These are phyloP conservation scores for Drosophila tani DNA, from an alignment of 1,140 invertebrate species.

Conservation along the genomic window DNA sequence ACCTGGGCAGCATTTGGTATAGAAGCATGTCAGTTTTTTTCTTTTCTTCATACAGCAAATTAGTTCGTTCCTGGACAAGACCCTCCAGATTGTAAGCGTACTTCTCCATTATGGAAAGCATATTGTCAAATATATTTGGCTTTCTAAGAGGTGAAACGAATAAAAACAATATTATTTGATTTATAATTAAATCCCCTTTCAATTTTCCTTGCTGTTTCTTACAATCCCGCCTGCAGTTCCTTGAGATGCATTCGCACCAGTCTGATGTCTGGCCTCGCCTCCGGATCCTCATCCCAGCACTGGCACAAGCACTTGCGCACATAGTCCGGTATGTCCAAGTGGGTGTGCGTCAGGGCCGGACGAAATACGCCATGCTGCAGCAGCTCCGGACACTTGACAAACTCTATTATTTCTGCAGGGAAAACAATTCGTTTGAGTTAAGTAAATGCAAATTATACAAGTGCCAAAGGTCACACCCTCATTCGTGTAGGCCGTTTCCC, in stretches of 20 bases:
- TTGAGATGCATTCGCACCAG: conserved; percentile 90
- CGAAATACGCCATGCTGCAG: conserved; percentile 88
- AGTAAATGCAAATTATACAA: conserved; percentile 8
- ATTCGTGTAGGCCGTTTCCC: conserved; percentile 87
- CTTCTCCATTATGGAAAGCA: conserved; percentile 97
- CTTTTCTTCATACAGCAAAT: conserved; percentile 95
- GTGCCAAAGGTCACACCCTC: conserved; percentile 85
- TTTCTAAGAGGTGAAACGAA: conserved; percentile 86
- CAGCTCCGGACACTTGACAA: conserved; percentile 95
- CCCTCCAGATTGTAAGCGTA: conserved; percentile 97
- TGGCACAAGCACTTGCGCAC: conserved; percentile 94
- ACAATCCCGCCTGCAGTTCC: conserved; percentile 92
- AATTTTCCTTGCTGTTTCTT: conserved; percentile 56
- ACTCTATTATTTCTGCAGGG: conserved; percentile 92
- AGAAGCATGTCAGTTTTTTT: conserved; percentile 96
- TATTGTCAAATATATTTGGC: conserved; percentile 97
- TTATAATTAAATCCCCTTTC: not conserved
- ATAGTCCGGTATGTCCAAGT: conserved; percentile 95
- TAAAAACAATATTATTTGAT: not conserved
- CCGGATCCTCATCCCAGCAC: conserved; percentile 93
- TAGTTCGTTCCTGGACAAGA: conserved; percentile 94
- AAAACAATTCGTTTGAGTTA: conserved; percentile 1
- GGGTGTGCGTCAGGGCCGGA: conserved; percentile 93
- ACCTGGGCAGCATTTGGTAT: conserved; percentile 96
- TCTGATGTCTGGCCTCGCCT: conserved; percentile 93